A percentile compares a stretch with the other conserved stretches of the same genome.
phyloP scores from a whole-genome alignment of 2,113 vertebrate species.

The Laticauda laticaudata region DNA sequence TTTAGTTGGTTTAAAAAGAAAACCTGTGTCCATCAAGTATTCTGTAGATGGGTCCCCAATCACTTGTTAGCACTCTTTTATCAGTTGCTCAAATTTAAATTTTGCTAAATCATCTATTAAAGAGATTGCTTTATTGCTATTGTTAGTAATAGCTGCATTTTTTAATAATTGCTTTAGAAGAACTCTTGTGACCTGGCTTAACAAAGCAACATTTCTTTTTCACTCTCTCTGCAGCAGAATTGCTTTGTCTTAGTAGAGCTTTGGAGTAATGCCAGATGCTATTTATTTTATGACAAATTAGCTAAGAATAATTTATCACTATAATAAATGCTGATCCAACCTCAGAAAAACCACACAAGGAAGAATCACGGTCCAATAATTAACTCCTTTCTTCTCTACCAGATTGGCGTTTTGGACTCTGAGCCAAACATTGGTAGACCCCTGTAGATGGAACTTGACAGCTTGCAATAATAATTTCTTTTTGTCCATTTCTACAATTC shows the following conservation, averaged over 20 bases:
- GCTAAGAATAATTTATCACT: neutral
- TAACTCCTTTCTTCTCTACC: neutral
- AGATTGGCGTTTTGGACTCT: neutral
- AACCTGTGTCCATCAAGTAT: neutral
- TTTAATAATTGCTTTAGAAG: neutral
- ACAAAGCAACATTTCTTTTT: neutral
- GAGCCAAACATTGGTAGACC: neutral
- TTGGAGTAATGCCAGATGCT: neutral
- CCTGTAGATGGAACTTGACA: neutral
- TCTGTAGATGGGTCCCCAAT: neutral
- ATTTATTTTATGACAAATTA: neutral
- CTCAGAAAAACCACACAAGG: too few relatives aligned
- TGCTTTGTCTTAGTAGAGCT: neutral
- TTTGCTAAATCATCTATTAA: fast-evolving
- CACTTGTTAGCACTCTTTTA: neutral
- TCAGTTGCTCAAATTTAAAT: fast-evolving
- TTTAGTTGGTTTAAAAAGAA: neutral
- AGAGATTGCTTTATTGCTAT: neutral
- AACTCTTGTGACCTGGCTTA: neutral
- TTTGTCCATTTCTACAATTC: neutral
- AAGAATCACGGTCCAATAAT: neutral
- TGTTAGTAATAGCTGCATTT: neutral
- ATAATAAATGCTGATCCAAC: neutral
- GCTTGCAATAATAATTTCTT: neutral
- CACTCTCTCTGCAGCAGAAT: neutral